A percentile compares a stretch with the other conserved stretches of the same genome.
Conservation (phyloP, 2,113 vertebrate species). For the Meles meles region DNA sequence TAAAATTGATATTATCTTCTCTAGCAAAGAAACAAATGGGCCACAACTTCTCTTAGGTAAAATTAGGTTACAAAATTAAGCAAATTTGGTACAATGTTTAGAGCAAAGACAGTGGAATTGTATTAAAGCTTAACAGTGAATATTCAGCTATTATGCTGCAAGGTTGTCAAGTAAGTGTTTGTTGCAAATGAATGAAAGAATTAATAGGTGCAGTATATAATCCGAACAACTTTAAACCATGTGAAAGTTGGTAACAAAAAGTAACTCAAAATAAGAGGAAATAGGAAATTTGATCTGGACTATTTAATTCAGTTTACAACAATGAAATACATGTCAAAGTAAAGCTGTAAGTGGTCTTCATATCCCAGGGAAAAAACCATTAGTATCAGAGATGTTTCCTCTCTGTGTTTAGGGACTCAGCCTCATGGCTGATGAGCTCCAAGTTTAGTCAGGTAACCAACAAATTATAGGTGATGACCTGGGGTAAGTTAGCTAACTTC, state of each 20-base stretch:
- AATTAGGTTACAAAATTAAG: not conserved
- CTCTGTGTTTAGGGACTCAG: not conserved
- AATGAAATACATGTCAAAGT: not conserved
- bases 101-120: not conserved
- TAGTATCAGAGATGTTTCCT: not conserved
- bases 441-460: not conserved
- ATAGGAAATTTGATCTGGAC: not conserved
- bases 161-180: not conserved
- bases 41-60: not conserved
- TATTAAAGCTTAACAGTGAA: not conserved
- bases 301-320: not conserved
- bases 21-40: not conserved
- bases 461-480: not conserved
- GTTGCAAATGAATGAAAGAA: not conserved
- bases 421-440: not conserved
- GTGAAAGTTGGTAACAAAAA: not conserved
- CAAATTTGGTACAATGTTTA: not conserved
- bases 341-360: not conserved
- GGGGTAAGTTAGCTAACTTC: not conserved
- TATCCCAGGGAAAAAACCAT: not conserved
- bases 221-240: not conserved
- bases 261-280: not conserved
- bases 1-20: not conserved
- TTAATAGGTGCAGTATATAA: not conserved
- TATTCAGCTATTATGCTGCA: not conserved